Conservation (phyloP, 2,797 vertebrate genomes). For the Argentina silus region DNA sequence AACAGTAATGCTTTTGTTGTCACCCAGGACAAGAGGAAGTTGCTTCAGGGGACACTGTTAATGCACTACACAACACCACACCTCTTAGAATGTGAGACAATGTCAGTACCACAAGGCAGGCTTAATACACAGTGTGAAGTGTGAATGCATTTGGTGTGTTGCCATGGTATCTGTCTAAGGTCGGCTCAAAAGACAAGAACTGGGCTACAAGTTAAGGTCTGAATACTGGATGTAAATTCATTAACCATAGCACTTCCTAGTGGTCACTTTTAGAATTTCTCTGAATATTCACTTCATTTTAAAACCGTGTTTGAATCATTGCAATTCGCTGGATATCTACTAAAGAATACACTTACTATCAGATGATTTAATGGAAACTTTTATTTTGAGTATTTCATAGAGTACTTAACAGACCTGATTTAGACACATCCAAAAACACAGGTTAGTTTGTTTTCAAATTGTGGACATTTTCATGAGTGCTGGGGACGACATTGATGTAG, state of each 20-base stretch:
- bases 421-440: constrained; percentile 35
- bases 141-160: background rate
- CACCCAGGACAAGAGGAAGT: too few species aligned
- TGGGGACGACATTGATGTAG: constrained; percentile 26
- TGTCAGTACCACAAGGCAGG: background rate
- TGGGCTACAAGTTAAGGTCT: background rate
- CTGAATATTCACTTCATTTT: background rate
- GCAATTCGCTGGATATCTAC: background rate
- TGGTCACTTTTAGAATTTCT: background rate
- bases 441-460: constrained; percentile 24
- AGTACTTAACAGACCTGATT: constrained; percentile 44
- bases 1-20: too few species aligned
- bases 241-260: background rate
- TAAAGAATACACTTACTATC: background rate
- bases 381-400: constrained; percentile 56
- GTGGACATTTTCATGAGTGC: constrained; percentile 26
- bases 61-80: background rate
- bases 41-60: background rate
- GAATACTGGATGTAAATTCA: background rate
- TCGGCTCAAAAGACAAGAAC: background rate
- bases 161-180: background rate
- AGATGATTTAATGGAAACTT: constrained; percentile 53
- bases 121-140: background rate
- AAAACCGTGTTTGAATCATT: background rate
- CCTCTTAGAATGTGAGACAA: background rate